Evolutionary conservation across 2,888 invertebrate species (phyloP), one percentile per base, ranked within the genome.

Genomic region (Philhelius pedissequus): DNA sequence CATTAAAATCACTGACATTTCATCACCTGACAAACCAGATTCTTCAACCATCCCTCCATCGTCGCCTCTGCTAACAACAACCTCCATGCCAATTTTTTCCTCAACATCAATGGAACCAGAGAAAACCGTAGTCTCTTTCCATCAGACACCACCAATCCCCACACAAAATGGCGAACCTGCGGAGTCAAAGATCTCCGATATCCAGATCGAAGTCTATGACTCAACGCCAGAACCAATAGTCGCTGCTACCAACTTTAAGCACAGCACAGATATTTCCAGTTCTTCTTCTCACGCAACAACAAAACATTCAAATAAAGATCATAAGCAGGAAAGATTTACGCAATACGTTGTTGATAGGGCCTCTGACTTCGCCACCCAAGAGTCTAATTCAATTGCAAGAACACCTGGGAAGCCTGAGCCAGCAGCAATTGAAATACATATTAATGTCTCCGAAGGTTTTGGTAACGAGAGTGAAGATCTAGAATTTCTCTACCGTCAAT

Each of bases 401-500:
- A 71, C 76, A 5, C 60, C 87, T 27, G 91, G 89, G 0, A 89
- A 89, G 7, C 90, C 91, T 0, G 89, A 91, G 22, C 90, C 91
- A 18, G 90, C 91, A 4, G 90, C 90, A 22, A 91, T 91, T 35
- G 91, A 91, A 84, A 91, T 91, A 30, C 91, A 91, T 77, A 91
- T 91, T 0, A 91, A 91, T 86, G 91, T 91, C 0, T 91, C 91
- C 0, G 91, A 91, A 58, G 90, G 90, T 0, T 88, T 90, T 43
- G 90, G 89, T 9, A 91, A 88, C 56, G 90, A 90, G 62, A 90
- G 88, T 58, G 91, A 91, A 56, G 90, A 91, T 48, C 82, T 91
- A 15, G 91, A 91, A 58, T 90, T 91, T 68, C 90, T 90, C 1
- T 91, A 90, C 68, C 88, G 90, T 0, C 90, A 90, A 64, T 86